These are phyloP conservation scores for Spilogale gracilis DNA, from an alignment of 2,113 vertebrate species.

Conservation along the genomic window DNA sequence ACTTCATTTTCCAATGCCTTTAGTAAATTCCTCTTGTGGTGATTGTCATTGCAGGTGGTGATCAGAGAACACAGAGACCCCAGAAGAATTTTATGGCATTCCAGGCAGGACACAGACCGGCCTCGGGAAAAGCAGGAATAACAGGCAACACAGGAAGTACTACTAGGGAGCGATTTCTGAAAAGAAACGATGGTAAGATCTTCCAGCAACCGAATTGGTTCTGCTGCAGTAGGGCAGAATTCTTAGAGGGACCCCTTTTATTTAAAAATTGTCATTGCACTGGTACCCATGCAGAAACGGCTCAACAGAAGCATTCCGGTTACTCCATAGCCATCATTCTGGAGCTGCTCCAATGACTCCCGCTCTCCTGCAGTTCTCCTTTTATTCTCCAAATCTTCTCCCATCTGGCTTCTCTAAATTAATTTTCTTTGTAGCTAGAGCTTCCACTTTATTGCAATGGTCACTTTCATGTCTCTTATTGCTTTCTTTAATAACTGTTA, in stretches of 20 bases:
- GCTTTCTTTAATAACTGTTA: slow-evolving; percentile 67
- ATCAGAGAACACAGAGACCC: slow-evolving; percentile 17
- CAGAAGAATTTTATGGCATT: slow-evolving; percentile 7
- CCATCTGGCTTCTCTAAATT: slow-evolving; percentile 35
- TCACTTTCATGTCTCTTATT: not conserved
- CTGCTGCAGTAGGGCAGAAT: not conserved
- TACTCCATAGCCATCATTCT: not conserved
- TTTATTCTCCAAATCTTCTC: not conserved
- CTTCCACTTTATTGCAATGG: not conserved
- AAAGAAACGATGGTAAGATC: slow-evolving; percentile 53
- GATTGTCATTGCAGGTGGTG: slow-evolving; percentile 61
- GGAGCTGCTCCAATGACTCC: not conserved
- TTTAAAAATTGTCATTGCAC: not conserved
- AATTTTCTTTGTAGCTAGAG: slow-evolving; percentile 32
- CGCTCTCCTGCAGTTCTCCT: not conserved
- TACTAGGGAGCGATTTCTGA: not conserved
- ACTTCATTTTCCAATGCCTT: not conserved
- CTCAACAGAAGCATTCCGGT: not conserved
- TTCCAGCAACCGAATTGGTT: not conserved
- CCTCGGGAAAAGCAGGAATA: not conserved
- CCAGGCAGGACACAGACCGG: not conserved
- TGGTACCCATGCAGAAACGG: not conserved
- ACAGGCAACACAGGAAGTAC: not conserved
- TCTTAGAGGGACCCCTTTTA: not conserved
- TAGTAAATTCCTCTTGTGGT: slow-evolving; percentile 32